Evolutionary conservation across 2,888 invertebrate species (phyloP), one percentile per base, ranked within the genome.

Genomic region (Stomorhina lunata): DNA sequence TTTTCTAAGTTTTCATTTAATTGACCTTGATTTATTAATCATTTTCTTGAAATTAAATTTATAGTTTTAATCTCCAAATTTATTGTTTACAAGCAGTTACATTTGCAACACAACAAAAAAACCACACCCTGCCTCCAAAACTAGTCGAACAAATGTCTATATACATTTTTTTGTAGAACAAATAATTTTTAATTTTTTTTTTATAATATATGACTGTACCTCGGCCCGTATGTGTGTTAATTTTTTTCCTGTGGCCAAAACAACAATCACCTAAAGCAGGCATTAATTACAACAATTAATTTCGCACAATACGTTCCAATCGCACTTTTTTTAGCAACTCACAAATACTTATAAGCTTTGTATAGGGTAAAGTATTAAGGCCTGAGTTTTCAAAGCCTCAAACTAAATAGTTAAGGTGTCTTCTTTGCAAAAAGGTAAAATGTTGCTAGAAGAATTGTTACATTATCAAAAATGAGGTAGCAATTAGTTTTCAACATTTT

Each of bases 211-310:
- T 34, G 27, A 53, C 22, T 63, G 2, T 17, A 43, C 2, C n/a
- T n/a, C n/a, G n/a, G n/a, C n/a, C n/a, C n/a, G n/a, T 9, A 17
- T 59, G 4, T 77, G 50, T 40, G 20, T 43, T 20, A 40, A 25
- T 15, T 53, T 27, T 6, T 61, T 55, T 73, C 78, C 82, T 71
- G 75, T 66, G 71, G 75, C 82, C 79, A 82, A 82, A n/a, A 79
- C 82, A 82, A 82, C 82, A 82, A 82, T 82, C 82, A 82, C 82
- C 82, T 79, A 34, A 75, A 82, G 75, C 69, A 71, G 66, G 66
- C 79, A 71, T 76, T 82, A 82, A 82, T 82, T 79, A 82, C 82
- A 82, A 79, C 82, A 82, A 82, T 79, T 82, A 82, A 82, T 82
- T 79, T 82, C 82, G 75, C 78, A 82, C 81, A 50, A 66, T 50